These are phyloP conservation scores for Oncorhynchus keta DNA, from an alignment of 2,113 vertebrate species.

Conservation along the genomic window DNA sequence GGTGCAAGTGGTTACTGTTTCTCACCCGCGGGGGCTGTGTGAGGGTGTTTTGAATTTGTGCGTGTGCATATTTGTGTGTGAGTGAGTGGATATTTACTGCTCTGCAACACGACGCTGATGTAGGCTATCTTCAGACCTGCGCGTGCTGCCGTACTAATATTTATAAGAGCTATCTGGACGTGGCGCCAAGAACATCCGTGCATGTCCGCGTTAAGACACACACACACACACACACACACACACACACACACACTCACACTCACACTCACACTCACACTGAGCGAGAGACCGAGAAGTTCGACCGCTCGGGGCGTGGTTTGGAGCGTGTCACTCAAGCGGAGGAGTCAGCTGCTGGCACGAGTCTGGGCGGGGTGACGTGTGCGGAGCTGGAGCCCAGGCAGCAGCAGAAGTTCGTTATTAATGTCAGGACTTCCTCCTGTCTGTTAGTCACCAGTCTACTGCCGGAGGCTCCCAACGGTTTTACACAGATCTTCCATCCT, in stretches of 20 bases:
- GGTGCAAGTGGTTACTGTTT: too few relatives aligned
- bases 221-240: not conserved
- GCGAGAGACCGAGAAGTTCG: not conserved
- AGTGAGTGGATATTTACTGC: conserved; percentile 16
- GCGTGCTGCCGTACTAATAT: conserved; percentile 24
- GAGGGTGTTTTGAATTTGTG: too few relatives aligned
- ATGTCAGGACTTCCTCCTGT: not conserved
- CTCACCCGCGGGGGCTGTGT: too few relatives aligned
- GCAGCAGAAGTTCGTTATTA: conserved; percentile 6
- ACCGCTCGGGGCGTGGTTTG: conserved; percentile 45
- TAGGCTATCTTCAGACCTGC: conserved; percentile 14
- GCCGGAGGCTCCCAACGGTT: not conserved
- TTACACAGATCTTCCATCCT: not conserved
- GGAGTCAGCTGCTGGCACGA: conserved; percentile 59
- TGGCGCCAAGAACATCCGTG: conserved; percentile 22
- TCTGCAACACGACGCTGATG: conserved; percentile 3
- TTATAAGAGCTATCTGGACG: conserved; percentile 48
- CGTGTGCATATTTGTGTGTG: too few relatives aligned
- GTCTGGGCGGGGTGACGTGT: conserved; percentile 36
- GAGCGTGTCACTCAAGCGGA: conserved; percentile 54
- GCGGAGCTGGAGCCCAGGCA: conserved; percentile 12
- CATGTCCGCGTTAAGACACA: not conserved
- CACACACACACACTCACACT: not conserved
- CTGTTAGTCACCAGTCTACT: not conserved
- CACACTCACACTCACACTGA: not conserved